A percentile compares a stretch with the other conserved stretches of the same genome.
phyloP scores from a whole-genome alignment of 2,888 invertebrate species.

The Pristionchus arcanus region DNA sequence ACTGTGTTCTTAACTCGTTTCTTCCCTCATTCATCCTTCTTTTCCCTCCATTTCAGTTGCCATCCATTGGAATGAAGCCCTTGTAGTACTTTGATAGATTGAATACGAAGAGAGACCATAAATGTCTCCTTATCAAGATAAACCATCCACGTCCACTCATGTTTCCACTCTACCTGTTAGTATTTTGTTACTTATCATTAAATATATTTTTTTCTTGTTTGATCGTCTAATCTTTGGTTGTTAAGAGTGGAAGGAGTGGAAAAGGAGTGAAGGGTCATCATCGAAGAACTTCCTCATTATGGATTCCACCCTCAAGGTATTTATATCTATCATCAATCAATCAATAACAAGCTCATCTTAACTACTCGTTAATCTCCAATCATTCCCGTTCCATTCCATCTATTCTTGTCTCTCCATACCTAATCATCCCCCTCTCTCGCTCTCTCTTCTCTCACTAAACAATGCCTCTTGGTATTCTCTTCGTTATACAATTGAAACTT shows the following conservation, averaged over 20 bases:
- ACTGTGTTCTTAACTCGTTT: conserved; percentile 27
- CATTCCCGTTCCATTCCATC: conserved; percentile 21
- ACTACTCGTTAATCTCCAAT: background rate
- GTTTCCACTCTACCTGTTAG: conserved; percentile 5
- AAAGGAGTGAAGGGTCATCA: conserved; percentile 66
- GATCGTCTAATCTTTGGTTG: background rate
- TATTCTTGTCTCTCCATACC: conserved; percentile 23
- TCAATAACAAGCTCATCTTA: background rate
- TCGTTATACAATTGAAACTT: background rate
- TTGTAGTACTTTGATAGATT: conserved; percentile 14
- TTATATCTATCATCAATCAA: background rate
- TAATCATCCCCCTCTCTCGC: background rate
- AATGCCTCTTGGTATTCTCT: background rate
- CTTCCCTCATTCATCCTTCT: background rate
- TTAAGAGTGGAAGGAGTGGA: conserved; percentile 30
- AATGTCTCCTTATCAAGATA: conserved; percentile 34
- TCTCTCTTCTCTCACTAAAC: conserved; percentile 8
- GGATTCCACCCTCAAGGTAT: conserved; percentile 69
- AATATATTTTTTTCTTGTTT: background rate
- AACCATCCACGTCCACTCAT: conserved; percentile 16
- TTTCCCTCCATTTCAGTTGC: conserved; percentile 1
- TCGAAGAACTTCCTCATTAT: conserved; percentile 69
- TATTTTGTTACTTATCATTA: background rate
- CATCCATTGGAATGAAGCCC: conserved; percentile 11
- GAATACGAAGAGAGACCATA: background rate